Conservation (phyloP, 1,140 invertebrate species). For the Conus ventricosus region DNA sequence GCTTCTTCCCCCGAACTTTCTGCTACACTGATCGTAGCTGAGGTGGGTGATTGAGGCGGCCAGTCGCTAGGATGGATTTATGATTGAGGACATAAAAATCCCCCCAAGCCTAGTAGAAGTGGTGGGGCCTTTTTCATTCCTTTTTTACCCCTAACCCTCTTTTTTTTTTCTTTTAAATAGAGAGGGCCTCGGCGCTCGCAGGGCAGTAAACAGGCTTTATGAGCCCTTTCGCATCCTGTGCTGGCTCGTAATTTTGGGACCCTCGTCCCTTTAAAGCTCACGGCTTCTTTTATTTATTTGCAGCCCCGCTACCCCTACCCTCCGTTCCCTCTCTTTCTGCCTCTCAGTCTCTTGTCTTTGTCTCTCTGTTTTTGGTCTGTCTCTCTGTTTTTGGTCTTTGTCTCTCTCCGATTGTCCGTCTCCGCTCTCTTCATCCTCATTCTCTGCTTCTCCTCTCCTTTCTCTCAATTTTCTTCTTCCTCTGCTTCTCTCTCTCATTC, state of each 20-base stretch:
- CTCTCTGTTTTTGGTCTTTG: neutral
- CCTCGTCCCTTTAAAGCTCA: neutral
- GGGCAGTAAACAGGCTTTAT: conserved; percentile 4
- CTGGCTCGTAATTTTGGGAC: neutral
- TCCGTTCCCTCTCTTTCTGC: neutral
- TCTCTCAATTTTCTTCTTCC: neutral
- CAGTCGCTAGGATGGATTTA: conserved; percentile 6
- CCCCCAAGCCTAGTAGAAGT: neutral
- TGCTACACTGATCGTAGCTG: neutral
- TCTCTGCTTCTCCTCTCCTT: neutral
- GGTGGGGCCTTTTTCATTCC: neutral
- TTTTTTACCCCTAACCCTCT: neutral
- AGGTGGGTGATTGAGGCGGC: conserved; percentile 7
- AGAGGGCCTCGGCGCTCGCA: neutral
- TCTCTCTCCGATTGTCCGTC: neutral
- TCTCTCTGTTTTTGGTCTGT: neutral
- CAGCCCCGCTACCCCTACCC: neutral
- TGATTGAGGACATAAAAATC: conserved; percentile 25
- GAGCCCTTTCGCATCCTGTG: conserved; percentile 5
- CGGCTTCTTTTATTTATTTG: conserved; percentile 24
- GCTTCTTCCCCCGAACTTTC: neutral
- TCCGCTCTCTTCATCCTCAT: neutral
- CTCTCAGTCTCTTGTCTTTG: neutral
- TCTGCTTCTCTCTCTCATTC: neutral
- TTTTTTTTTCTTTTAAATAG: conserved; percentile 7